Evolutionary conservation across 2,797 vertebrate species (phyloP), one percentile per base, ranked within the genome.

Genomic region (Allobates femoralis): DNA sequence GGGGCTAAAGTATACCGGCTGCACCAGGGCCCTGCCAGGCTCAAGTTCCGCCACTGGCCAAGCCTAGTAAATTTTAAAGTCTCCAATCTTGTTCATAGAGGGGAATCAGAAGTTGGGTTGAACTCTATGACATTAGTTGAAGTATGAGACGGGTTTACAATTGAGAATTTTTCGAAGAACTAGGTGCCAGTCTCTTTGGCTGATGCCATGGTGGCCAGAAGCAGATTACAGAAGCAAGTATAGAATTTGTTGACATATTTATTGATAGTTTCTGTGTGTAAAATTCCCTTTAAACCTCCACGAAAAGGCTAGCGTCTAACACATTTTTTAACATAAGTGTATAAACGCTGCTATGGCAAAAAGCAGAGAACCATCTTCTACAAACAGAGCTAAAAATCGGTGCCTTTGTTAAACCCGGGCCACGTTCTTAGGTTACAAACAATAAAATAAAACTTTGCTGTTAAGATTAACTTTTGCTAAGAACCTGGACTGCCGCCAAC

Each of bases 361-460:
- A 56, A 56, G 50, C 64, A 41, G 16, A 84, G 41, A 84, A 41
- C 34, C 30, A 32, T 85, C 37, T 58, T 37, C 77, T 67, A 64
- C 77, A 78, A 69, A 84, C 58, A 51, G 66, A 34, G 74, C 37
- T 53, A 56, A 60, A n/a, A 84, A 85, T 78, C 71, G 2, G 74
- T 56, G 32, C 83, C 14, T 78, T 86, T 86, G 34, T 58, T 12
- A 21, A 80, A 69, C 51, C 10, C 41, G 30, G 15, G 2, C 46
- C 79, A 55, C 87, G 87, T 71, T 85, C 79, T 74, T 79, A 85
- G 83, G 62, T 5, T 81, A 50, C 62, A 81, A 77, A 16, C 71
- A 71, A 81, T 37, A 55, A 79, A 89, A 83, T 75, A 88, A 67
- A 88, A 84, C 62, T 89, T 87, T 89, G 8, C 60, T 56, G 79